Conservation (phyloP, 2,797 vertebrate genomes). For the Carduelis carduelis region DNA sequence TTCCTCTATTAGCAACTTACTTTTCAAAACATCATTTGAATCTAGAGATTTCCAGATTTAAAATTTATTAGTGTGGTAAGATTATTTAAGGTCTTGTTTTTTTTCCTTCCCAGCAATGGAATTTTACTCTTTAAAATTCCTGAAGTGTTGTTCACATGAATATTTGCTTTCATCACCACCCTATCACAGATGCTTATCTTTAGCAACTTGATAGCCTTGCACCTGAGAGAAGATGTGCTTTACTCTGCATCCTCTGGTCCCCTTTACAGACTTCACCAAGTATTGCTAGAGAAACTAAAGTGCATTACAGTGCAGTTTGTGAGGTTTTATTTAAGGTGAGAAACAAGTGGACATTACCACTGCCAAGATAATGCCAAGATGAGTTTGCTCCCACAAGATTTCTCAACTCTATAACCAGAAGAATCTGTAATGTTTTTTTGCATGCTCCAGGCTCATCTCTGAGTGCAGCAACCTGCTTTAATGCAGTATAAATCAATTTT, state of each 20-base stretch:
- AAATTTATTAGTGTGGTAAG: conserved; percentile 50
- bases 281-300: neutral
- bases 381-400: neutral
- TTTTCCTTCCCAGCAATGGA: neutral
- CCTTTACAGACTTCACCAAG: neutral
- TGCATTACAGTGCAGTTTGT: fast-evolving
- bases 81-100: conserved; percentile 53
- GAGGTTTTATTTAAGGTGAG: neutral
- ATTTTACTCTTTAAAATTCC: conserved; percentile 37
- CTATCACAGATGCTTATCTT: neutral
- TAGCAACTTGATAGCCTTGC: neutral
- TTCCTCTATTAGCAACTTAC: conserved; percentile 66
- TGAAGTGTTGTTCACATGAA: neutral
- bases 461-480: neutral
- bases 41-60: conserved; percentile 60
- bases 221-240: neutral
- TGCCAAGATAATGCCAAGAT: neutral
- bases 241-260: neutral
- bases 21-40: conserved; percentile 67
- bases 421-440: neutral
- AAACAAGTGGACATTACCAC: neutral
- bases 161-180: neutral
- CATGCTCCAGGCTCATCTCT: neutral
- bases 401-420: neutral
- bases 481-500: neutral